These are phyloP conservation scores for Loris lydekkerianus DNA, from an alignment of 2,797 vertebrate genomes.

Conservation along the genomic window DNA sequence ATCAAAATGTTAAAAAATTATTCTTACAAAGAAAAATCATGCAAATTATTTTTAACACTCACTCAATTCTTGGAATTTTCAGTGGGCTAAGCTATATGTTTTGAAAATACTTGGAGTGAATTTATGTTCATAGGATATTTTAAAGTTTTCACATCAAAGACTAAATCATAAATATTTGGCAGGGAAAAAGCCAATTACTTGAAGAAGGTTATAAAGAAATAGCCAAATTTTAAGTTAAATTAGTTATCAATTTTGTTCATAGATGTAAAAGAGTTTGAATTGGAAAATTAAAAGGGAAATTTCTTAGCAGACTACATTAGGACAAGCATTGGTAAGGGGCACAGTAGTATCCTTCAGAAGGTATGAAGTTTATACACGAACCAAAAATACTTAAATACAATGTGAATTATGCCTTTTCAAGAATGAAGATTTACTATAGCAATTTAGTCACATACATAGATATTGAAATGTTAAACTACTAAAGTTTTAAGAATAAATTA, in stretches of 20 bases:
- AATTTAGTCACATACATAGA: background rate
- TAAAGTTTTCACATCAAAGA: background rate
- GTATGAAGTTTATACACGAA: background rate
- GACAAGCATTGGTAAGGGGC: background rate
- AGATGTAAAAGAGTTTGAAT: background rate
- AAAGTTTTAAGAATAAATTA: background rate
- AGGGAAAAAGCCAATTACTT: background rate
- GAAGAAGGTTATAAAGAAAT: background rate
- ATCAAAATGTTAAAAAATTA: conserved; percentile 29
- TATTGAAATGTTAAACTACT: background rate
- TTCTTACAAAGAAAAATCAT: conserved; percentile 46
- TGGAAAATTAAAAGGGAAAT: background rate
- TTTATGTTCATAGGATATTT: background rate
- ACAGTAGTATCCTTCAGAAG: background rate
- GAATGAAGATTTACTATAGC: background rate
- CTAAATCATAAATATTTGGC: background rate
- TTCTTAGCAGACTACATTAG: background rate
- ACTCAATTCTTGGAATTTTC: background rate
- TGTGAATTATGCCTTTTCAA: background rate
- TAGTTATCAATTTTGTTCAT: background rate
- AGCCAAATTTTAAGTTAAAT: background rate
- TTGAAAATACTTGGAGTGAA: background rate
- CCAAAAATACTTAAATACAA: background rate
- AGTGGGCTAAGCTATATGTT: background rate
- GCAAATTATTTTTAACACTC: background rate